Percentiles rank a stretch among this genome's conserved stretches.
phyloP scores from a whole-genome alignment of 2,888 invertebrate species.

The Nomada ferruginata region DNA sequence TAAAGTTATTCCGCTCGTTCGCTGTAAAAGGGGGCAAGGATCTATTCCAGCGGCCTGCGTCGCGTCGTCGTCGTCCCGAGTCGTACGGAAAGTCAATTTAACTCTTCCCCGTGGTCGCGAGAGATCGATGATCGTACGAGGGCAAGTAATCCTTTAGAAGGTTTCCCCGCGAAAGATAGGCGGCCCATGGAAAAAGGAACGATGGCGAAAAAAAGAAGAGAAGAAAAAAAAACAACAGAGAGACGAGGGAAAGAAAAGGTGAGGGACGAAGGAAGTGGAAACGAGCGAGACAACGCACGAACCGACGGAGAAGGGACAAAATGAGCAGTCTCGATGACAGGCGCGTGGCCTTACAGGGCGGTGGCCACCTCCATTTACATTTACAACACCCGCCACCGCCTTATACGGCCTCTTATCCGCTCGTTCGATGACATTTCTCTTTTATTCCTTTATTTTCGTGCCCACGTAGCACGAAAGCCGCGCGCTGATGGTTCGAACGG shows the following conservation, averaged over 20 bases:
- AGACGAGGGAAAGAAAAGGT: background rate
- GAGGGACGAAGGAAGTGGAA: background rate
- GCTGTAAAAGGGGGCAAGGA: slow-evolving; percentile 46
- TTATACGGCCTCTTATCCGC: slow-evolving; percentile 74
- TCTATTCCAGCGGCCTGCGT: slow-evolving; percentile 29
- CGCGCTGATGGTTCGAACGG: slow-evolving; percentile 20
- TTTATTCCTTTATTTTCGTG: slow-evolving; percentile 64
- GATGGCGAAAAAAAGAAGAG: slow-evolving; percentile 19
- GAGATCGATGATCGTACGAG: slow-evolving; percentile 58
- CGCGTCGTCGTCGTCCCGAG: background rate
- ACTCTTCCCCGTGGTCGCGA: slow-evolving; percentile 19
- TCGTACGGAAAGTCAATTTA: slow-evolving; percentile 47
- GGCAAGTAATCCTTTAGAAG: slow-evolving; percentile 53
- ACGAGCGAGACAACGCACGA: slow-evolving; percentile 15
- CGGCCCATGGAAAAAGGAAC: background rate
- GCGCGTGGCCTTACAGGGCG: slow-evolving; percentile 78
- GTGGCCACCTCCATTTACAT: slow-evolving; percentile 76
- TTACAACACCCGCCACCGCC: slow-evolving; percentile 76
- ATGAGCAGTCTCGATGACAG: slow-evolving; percentile 75
- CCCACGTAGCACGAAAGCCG: slow-evolving; percentile 50
- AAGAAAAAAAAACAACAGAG: slow-evolving; percentile 3
- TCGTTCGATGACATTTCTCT: slow-evolving; percentile 75
- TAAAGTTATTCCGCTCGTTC: slow-evolving; percentile 43
- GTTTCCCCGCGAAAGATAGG: slow-evolving; percentile 48
- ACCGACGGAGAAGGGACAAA: slow-evolving; percentile 47